Percentiles rank a stretch among this genome's conserved stretches.
Evolutionary conservation across 2,797 vertebrate species (phyloP).

Genomic region (Lepidocolaptes lacrymiger): DNA sequence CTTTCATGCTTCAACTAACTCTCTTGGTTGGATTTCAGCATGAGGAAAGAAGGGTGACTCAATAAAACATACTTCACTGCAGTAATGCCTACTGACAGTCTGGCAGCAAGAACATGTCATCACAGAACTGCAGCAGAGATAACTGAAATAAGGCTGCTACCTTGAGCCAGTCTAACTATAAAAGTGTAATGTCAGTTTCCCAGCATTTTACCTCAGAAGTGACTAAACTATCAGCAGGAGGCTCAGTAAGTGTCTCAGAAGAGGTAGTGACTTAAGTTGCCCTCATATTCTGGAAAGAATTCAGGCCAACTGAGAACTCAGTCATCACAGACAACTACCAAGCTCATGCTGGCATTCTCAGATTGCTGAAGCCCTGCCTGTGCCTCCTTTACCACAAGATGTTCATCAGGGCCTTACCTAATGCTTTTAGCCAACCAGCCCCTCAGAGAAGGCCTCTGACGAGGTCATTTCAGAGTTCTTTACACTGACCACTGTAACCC

Average conservation of each 20-base stretch:
- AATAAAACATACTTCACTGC: neutral
- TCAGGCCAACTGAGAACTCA: conserved; percentile 72
- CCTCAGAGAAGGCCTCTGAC: neutral
- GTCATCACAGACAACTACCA: conserved; percentile 76
- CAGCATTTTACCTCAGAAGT: neutral
- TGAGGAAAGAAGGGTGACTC: neutral
- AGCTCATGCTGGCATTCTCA: neutral
- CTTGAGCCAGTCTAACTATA: neutral
- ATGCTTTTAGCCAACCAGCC: neutral
- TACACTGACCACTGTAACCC: neutral
- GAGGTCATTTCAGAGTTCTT: neutral
- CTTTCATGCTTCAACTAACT: neutral
- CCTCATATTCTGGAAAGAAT: conserved; percentile 70
- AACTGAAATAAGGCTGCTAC: neutral
- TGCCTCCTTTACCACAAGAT: rapidly evolving
- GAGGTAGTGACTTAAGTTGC: conserved; percentile 92
- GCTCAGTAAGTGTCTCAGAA: conserved; percentile 85
- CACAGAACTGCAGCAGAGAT: neutral
- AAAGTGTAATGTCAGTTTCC: neutral
- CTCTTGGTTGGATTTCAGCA: neutral
- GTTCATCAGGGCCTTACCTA: neutral
- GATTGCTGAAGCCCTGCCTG: neutral
- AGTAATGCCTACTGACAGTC: neutral
- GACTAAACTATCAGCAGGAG: neutral
- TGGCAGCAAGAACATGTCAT: neutral